Evolutionary conservation across 2,113 vertebrate species (phyloP), one percentile per base, ranked within the genome.

Genomic region (Grallaria varia): DNA sequence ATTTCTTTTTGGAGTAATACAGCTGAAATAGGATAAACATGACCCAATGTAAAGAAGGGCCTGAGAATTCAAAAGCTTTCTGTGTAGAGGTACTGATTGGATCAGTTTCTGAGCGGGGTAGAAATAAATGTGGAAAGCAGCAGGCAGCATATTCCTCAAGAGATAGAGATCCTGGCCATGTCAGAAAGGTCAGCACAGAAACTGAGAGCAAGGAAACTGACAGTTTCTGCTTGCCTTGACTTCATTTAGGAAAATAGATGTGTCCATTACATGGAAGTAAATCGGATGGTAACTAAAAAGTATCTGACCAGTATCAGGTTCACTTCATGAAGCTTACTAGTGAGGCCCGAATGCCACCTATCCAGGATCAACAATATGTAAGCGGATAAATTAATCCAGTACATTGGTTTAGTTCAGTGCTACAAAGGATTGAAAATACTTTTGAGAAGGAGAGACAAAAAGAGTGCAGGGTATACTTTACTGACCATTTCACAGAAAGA

Each of bases 151-250:
- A 14, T 8, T 87, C 53, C 59, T 77, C 27, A 58, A 58, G 64
- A 74, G 18, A 58, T 23, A 47, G 33, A 18, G 84, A 67, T 62
- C 50, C 67, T 89, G 50, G 15, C 27, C 33, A 24, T 33, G 25
- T 66, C 42, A 53, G 42, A 74, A 86, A 94, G 35, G 40, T 84
- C 55, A 81, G 42, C 20, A 30, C 30, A 86, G 58, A 85, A 87
- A 76, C 16, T 50, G 19, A 42, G 30, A 68, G 62, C 47, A 78
- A 72, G 31, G n/a, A 87, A 87, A 30, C 39, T 84, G 15, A 66
- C 42, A 49, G 35, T 40, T 91, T 77, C n/a, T 72, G 56, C 94
- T 95, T 64, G 33, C 42, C 86, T 82, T 53, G 42, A 56, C 39
- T 87, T 82, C 53, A 64, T 63, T 76, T 82, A 56, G 53, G 60